Conservation (phyloP, 2,888 invertebrate species). For the Pyrgus malvae region DNA sequence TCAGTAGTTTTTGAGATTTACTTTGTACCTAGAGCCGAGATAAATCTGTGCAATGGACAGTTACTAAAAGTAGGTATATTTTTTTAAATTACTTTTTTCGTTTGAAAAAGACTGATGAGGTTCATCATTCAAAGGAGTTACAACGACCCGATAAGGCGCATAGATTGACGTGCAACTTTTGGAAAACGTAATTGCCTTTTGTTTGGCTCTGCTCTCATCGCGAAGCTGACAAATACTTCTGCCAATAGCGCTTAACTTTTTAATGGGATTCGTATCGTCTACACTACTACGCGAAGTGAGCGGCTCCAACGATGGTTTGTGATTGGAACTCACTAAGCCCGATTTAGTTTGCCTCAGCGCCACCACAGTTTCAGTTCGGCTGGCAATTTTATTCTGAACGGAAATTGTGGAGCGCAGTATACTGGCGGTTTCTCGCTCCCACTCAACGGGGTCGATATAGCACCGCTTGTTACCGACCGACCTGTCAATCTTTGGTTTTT, state of each 20-base stretch:
- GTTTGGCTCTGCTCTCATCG: constrained; percentile 58
- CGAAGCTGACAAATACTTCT: constrained; percentile 68
- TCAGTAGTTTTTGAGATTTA: no score
- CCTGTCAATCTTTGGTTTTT: constrained; percentile 65
- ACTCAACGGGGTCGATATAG: constrained; percentile 75
- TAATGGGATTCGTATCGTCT: constrained; percentile 59
- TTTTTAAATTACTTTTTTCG: no score
- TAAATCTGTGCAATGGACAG: no score
- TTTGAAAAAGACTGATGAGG: constrained; percentile 43
- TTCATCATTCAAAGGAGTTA: constrained; percentile 61
- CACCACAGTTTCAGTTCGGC: constrained; percentile 50
- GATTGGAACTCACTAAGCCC: constrained; percentile 47
- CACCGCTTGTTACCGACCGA: constrained; percentile 80
- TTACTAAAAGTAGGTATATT: no score
- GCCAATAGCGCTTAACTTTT: constrained; percentile 71
- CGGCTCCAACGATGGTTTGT: constrained; percentile 49
- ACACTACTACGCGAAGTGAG: constrained; percentile 50
- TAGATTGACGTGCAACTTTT: constrained; percentile 70
- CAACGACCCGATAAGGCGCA: constrained; percentile 62
- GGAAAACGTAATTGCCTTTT: constrained; percentile 63
- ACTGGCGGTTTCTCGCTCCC: constrained; percentile 82
- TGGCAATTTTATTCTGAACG: constrained; percentile 63
- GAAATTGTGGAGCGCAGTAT: constrained; percentile 74
- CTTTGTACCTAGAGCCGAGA: no score
- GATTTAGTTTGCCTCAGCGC: constrained; percentile 63